Conservation (phyloP, 2,113 vertebrate genomes). For the Chamaetylas fuelleborni region DNA sequence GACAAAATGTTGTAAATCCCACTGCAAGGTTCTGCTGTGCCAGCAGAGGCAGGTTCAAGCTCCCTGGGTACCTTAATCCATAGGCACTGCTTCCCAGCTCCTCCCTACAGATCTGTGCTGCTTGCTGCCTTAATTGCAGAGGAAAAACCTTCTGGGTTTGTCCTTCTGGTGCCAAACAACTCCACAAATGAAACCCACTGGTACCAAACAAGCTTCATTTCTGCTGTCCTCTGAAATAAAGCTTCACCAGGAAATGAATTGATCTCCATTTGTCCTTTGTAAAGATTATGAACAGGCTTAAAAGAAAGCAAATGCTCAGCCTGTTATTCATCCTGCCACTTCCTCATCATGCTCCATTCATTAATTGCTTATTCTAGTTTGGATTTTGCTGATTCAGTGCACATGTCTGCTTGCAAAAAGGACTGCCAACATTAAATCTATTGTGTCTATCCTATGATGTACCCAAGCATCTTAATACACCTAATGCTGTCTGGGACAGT, state of each 20-base stretch:
- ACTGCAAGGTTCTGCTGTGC: background rate
- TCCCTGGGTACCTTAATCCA: background rate
- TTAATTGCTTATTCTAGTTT: conserved; percentile 23
- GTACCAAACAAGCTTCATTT: background rate
- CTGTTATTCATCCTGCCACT: background rate
- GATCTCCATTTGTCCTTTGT: conserved; percentile 36
- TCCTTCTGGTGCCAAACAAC: background rate
- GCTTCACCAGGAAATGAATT: conserved; percentile 29
- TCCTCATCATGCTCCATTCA: conserved; percentile 53
- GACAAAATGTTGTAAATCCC: background rate
- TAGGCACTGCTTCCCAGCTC: background rate
- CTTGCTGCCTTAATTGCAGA: background rate
- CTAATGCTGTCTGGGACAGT: background rate
- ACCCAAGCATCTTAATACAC: background rate
- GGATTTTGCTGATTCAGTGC: conserved; percentile 36
- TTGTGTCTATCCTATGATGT: background rate
- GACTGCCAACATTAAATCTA: conserved; percentile 34
- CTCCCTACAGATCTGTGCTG: background rate
- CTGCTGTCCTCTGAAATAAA: background rate
- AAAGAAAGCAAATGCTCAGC: conserved; percentile 10
- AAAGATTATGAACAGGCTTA: conserved; percentile 1
- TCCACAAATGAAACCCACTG: background rate
- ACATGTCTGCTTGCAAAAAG: conserved; percentile 1
- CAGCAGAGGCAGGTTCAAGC: background rate
- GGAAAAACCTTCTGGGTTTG: background rate